These are phyloP conservation scores for Pseudomyrmex flavicornis DNA, from an alignment of 1,140 invertebrate genomes.

Conservation along the genomic window DNA sequence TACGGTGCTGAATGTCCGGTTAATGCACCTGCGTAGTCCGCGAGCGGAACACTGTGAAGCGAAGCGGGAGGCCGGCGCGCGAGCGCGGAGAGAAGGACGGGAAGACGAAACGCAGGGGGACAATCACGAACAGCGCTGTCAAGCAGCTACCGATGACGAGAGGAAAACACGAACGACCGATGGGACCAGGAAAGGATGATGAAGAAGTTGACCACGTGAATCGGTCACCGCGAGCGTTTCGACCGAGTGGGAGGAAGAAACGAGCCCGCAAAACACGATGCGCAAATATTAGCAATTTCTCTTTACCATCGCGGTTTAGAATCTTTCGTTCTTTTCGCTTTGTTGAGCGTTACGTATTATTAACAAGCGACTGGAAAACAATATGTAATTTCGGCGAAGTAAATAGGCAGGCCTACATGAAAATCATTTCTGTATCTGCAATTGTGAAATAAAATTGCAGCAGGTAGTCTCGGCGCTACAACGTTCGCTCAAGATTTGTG, in stretches of 20 bases:
- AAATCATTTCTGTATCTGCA: background rate
- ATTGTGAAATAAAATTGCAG: background rate
- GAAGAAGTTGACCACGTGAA: conserved; percentile 54
- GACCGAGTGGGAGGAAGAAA: background rate
- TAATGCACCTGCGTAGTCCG: conserved; percentile 82
- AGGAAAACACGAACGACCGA: conserved; percentile 4
- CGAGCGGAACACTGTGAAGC: conserved; percentile 71
- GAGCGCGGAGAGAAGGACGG: conserved; percentile 38
- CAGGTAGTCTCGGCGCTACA: background rate
- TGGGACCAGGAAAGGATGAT: conserved; percentile 23
- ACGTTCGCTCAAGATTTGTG: background rate
- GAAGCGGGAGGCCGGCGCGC: conserved; percentile 51
- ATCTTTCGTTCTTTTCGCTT: background rate
- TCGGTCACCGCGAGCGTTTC: conserved; percentile 33
- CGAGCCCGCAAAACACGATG: conserved; percentile 28
- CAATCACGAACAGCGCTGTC: conserved; percentile 57
- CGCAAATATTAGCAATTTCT: conserved; percentile 47
- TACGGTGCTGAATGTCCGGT: conserved; percentile 83
- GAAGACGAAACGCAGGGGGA: conserved; percentile 67
- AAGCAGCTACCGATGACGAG: conserved; percentile 62
- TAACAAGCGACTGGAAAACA: background rate
- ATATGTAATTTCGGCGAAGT: background rate
- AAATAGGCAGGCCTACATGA: background rate
- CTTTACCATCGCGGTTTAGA: background rate
- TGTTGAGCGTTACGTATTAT: background rate